These are phyloP conservation scores for Chloroceryle inda DNA, from an alignment of 2,797 vertebrate species.

Conservation along the genomic window DNA sequence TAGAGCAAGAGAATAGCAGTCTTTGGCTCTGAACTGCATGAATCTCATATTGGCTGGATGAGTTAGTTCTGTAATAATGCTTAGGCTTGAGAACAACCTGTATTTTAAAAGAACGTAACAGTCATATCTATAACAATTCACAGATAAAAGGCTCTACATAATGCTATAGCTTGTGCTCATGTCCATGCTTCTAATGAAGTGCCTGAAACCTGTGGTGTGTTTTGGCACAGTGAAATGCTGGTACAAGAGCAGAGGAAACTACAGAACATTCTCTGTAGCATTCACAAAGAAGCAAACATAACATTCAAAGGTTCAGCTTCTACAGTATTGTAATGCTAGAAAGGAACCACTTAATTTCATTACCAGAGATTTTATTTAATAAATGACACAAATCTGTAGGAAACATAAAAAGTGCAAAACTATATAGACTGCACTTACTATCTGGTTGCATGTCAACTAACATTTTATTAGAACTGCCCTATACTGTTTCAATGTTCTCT, in stretches of 20 bases:
- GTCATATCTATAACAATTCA: conserved; percentile 21
- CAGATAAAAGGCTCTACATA: not conserved
- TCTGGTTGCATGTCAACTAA: not conserved
- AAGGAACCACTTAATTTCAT: not conserved
- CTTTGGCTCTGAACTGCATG: conserved; percentile 99
- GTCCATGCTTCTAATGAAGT: not conserved
- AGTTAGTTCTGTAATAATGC: conserved; percentile 97
- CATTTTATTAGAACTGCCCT: not conserved
- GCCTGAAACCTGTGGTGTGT: not conserved
- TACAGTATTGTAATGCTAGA: not conserved
- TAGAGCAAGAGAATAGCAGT: conserved; percentile 96
- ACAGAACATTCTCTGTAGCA: not conserved
- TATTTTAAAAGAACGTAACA: conserved; percentile 17
- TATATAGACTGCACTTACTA: not conserved
- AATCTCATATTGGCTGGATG: conserved; percentile 99
- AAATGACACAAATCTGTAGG: not conserved
- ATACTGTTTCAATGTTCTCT: not conserved
- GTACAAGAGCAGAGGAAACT: not conserved
- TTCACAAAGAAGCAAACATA: not conserved
- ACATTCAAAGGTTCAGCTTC: not conserved
- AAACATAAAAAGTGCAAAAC: not conserved
- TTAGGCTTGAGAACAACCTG: conserved; percentile 97
- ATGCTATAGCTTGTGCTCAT: not conserved
- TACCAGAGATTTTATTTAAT: not conserved
- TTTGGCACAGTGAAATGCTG: not conserved